These are phyloP conservation scores for Epizoanthus stellaris DNA, from an alignment of 92 coral and sea anemone species.

Conservation along the genomic window DNA sequence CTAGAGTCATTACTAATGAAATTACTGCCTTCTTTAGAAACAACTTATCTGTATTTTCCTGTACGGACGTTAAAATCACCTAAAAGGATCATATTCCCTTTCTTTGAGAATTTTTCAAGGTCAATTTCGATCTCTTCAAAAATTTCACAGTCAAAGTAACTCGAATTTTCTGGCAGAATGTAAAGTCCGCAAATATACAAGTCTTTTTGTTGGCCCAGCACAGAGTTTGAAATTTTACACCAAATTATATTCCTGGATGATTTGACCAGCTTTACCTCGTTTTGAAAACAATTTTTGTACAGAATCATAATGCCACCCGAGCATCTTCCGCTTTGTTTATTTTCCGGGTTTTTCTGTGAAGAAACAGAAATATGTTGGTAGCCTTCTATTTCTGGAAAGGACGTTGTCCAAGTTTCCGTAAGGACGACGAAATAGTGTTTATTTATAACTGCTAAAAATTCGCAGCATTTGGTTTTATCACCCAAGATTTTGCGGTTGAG, in stretches of 20 bases:
- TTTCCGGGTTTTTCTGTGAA: not conserved
- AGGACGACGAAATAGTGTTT: too few species aligned
- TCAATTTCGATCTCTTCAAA: conserved; percentile 44
- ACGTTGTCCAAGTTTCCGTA: too few species aligned
- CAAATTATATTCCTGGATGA: conserved; percentile 37
- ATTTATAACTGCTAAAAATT: too few species aligned
- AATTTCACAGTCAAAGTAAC: conserved; percentile 36
- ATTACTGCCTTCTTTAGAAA: conserved; percentile 44
- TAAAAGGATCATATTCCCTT: conserved; percentile 33
- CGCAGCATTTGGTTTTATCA: too few species aligned
- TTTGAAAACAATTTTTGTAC: conserved; percentile 23
- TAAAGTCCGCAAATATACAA: conserved; percentile 40
- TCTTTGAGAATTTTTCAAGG: conserved; percentile 9
- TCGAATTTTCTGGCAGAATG: conserved; percentile 51
- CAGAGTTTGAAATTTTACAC: conserved; percentile 32
- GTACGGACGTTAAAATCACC: conserved; percentile 46
- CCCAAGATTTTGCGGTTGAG: too few species aligned
- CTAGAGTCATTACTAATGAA: conserved; percentile 37
- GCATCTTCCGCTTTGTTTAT: conserved; percentile 24
- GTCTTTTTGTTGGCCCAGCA: conserved; percentile 30
- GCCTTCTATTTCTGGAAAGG: not conserved
- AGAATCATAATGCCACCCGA: conserved; percentile 34
- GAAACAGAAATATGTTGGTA: not conserved
- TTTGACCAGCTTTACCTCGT: conserved; percentile 14
- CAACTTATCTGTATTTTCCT: conserved; percentile 15